A percentile compares a stretch with the other conserved stretches of the same genome.
Evolutionary conservation across 2,888 invertebrate genomes (phyloP).

Genomic region (Serripes groenlandicus): DNA sequence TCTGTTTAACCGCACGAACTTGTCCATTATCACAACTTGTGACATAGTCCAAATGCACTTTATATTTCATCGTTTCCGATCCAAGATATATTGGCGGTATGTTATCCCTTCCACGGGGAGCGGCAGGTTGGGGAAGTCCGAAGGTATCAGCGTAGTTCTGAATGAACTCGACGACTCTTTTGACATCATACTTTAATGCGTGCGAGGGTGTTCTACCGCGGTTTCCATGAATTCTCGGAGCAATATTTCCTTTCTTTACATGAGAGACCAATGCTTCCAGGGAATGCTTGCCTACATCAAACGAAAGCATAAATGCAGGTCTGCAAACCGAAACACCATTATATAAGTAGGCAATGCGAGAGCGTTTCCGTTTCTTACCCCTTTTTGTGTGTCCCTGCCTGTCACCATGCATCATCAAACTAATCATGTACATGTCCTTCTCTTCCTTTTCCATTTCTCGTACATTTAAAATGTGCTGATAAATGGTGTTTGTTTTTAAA

Average conservation of each 20-base stretch:
- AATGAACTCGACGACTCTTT: neutral
- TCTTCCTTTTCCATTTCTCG: conserved; percentile 5
- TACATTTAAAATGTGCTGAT: neutral
- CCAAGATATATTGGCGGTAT: neutral
- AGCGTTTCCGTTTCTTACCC: conserved; percentile 1
- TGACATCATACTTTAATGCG: neutral
- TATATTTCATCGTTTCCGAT: neutral
- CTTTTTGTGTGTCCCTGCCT: neutral
- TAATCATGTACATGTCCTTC: neutral
- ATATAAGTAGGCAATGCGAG: neutral
- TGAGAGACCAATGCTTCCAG: neutral
- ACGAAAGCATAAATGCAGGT: neutral
- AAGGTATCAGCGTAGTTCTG: neutral
- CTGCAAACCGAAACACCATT: neutral
- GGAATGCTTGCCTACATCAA: conserved; percentile 9
- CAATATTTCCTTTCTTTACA: conserved; percentile 3
- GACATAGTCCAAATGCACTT: conserved; percentile 1
- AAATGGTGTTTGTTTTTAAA: too few species aligned
- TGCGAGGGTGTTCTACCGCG: conserved; percentile 11
- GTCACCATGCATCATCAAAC: neutral
- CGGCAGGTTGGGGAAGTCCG: conserved; percentile 2
- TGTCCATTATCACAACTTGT: neutral
- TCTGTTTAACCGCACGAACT: neutral
- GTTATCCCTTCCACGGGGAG: neutral
- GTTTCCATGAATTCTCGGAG: conserved; percentile 33